A percentile compares a stretch with the other conserved stretches of the same genome.
These are phyloP conservation scores for Ptyas mucosa DNA, from an alignment of 2,113 vertebrate species.

Conservation along the genomic window DNA sequence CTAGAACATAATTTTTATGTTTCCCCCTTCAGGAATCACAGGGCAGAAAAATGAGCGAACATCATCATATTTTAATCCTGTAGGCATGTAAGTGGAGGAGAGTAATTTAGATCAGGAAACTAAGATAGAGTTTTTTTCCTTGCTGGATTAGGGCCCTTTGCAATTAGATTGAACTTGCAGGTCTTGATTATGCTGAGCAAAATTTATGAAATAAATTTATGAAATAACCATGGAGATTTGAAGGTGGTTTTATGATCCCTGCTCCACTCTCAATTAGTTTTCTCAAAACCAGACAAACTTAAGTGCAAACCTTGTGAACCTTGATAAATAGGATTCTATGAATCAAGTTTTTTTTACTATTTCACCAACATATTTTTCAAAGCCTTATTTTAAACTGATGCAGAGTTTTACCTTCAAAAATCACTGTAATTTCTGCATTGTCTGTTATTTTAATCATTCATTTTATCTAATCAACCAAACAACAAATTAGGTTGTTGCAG, in stretches of 20 bases:
- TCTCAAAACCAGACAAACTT: slow-evolving; percentile 58
- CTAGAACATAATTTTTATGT: not conserved
- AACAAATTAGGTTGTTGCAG: not conserved
- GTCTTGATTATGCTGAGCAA: not conserved
- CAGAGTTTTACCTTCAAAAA: slow-evolving; percentile 49
- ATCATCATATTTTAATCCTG: not conserved
- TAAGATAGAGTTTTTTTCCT: not conserved
- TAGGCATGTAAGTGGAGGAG: not conserved
- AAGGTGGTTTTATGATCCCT: not conserved
- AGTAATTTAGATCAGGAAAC: not conserved
- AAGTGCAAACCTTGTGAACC: slow-evolving; percentile 60
- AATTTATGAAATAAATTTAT: not conserved
- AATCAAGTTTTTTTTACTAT: not conserved
- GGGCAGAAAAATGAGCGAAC: not conserved
- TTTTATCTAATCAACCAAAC: slow-evolving; percentile 13
- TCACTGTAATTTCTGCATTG: slow-evolving; percentile 55
- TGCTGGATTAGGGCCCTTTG: not conserved
- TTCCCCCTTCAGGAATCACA: not conserved
- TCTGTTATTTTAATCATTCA: slow-evolving; percentile 44
- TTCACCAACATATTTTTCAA: not conserved
- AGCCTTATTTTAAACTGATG: not conserved
- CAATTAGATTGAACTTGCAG: not conserved
- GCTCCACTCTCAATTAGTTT: slow-evolving; percentile 54
- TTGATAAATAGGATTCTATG: slow-evolving; percentile 19
- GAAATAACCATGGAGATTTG: not conserved